Percentiles rank a stretch among this genome's conserved stretches.
Evolutionary conservation across 2,113 vertebrate species (phyloP).

Genomic region (Pantherophis guttatus): DNA sequence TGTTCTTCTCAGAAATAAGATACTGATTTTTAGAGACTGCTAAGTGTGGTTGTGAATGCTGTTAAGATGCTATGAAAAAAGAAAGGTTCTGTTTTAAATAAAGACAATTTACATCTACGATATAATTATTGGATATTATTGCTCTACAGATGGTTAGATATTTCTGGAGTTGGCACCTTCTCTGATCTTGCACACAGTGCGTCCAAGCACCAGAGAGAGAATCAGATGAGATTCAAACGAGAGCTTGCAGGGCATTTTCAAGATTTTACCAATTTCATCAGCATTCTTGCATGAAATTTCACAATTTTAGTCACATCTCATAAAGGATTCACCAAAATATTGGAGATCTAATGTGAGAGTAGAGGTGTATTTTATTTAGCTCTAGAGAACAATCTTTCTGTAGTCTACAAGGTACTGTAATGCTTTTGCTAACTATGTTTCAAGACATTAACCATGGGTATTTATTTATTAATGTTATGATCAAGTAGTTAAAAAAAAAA

Average conservation of each 20-base stretch:
- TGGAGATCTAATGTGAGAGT: neutral
- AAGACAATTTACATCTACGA: neutral
- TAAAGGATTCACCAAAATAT: neutral
- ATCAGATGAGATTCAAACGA: neutral
- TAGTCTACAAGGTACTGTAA: neutral
- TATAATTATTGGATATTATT: neutral
- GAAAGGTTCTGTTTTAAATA: neutral
- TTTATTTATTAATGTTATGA: neutral
- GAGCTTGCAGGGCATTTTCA: neutral
- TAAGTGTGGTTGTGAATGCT: neutral
- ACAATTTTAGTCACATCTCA: neutral
- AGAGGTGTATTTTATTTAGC: neutral
- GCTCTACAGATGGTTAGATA: neutral
- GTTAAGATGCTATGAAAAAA: neutral
- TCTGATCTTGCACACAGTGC: neutral
- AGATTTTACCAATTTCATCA: neutral
- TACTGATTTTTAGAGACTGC: neutral
- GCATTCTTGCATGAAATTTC: neutral
- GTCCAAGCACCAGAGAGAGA: neutral
- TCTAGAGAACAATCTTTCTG: neutral
- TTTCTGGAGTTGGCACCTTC: neutral
- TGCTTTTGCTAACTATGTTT: neutral
- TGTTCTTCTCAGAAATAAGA: neutral
- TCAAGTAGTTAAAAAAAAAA: neutral
- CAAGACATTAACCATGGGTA: neutral